Evolutionary conservation across 1,140 invertebrate species (phyloP).

Genomic region (Ips nitidus): DNA sequence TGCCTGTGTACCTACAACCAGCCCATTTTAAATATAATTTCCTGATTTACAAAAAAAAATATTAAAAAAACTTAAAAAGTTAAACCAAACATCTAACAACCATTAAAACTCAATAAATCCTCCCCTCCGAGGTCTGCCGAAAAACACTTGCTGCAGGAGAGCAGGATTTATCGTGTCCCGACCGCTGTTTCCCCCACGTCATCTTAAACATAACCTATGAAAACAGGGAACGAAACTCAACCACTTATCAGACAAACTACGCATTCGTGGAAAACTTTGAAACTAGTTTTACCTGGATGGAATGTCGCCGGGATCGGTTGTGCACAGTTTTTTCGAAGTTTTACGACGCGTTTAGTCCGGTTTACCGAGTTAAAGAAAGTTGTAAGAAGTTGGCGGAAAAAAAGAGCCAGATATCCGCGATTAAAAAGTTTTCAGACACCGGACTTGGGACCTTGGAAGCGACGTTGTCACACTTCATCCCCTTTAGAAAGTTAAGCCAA

Average conservation of each 20-base stretch:
- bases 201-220: slow-evolving; percentile 38
- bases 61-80: too few species aligned
- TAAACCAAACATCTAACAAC: too few species aligned
- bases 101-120: too few species aligned
- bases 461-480: slow-evolving; percentile 7
- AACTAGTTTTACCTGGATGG: slow-evolving; percentile 33
- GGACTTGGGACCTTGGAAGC: slow-evolving; percentile 28
- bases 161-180: slow-evolving; percentile 12
- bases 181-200: slow-evolving; percentile 16
- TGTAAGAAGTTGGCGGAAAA: slow-evolving; percentile 36
- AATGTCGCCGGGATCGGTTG: background rate
- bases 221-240: slow-evolving; percentile 19
- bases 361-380: slow-evolving; percentile 34
- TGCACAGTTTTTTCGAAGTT: slow-evolving; percentile 9
- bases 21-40: too few species aligned
- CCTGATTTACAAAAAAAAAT: too few species aligned
- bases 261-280: slow-evolving; percentile 34
- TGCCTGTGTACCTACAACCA: too few species aligned
- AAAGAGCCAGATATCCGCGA: slow-evolving; percentile 35
- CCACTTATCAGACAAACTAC: slow-evolving; percentile 14
- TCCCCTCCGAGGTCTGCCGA: too few species aligned
- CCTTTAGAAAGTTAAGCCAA: too few species aligned
- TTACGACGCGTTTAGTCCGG: slow-evolving; percentile 13
- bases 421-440: slow-evolving; percentile 38
- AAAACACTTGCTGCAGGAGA: slow-evolving; percentile 17